Conservation (phyloP, 2,797 vertebrate genomes). For the Craterocephalus amniculus region DNA sequence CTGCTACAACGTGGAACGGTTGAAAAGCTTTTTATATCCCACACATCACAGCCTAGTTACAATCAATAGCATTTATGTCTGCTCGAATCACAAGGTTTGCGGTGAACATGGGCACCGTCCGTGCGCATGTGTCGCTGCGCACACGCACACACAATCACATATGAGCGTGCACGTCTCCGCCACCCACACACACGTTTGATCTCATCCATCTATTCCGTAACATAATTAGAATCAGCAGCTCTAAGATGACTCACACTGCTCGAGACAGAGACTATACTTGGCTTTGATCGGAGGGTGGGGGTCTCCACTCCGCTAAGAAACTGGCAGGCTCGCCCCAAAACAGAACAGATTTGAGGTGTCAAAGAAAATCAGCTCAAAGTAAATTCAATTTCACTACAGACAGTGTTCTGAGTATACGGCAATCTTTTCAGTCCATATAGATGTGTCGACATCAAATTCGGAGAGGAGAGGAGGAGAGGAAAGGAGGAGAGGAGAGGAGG, state of each 20-base stretch:
- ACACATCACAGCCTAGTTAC: constrained; percentile 80
- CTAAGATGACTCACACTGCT: constrained; percentile 78
- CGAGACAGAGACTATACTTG: constrained; percentile 78
- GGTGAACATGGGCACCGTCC: constrained; percentile 58
- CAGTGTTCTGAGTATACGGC: constrained; percentile 68
- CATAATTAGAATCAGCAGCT: constrained; percentile 81
- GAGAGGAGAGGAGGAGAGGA: constrained; percentile 11
- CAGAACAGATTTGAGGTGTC: constrained; percentile 80
- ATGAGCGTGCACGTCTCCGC: constrained; percentile 32
- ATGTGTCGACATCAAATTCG: constrained; percentile 61
- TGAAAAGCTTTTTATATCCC: constrained; percentile 82
- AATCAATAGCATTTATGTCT: constrained; percentile 83
- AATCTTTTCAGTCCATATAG: constrained; percentile 69
- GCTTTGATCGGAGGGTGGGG: constrained; percentile 78
- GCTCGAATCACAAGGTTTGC: constrained; percentile 69
- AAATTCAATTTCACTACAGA: constrained; percentile 76
- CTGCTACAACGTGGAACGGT: constrained; percentile 69
- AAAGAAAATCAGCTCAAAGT: constrained; percentile 78
- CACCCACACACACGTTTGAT: constrained; percentile 68
- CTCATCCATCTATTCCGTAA: constrained; percentile 80
- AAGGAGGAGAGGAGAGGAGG: constrained; percentile 1
- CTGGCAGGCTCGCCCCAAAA: constrained; percentile 75
- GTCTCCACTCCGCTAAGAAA: constrained; percentile 74
- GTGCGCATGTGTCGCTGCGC: constrained; percentile 1
- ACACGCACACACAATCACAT: constrained; percentile 16